phyloP scores from a whole-genome alignment of 1,140 invertebrate species.

The Cydia fagiglandana region DNA sequence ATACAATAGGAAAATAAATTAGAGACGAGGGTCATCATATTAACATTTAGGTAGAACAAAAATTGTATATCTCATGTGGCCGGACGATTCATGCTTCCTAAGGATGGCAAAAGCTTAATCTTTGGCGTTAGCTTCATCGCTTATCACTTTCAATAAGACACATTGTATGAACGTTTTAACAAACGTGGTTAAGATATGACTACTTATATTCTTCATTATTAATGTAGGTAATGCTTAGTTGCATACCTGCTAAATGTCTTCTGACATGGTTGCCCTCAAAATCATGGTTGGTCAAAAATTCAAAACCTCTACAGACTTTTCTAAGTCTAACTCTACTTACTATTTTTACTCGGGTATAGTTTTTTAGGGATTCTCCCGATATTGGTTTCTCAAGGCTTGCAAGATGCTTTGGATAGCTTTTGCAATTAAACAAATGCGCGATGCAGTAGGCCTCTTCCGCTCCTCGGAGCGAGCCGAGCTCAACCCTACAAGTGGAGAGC shows the following conservation, averaged over 20 bases:
- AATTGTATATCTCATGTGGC: slow-evolving; percentile 49
- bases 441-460: neutral
- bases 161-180: slow-evolving; percentile 31
- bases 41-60: slow-evolving; percentile 55
- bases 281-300: no score
- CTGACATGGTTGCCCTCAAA: no score
- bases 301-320: no score
- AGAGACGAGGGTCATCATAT: slow-evolving; percentile 54
- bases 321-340: no score
- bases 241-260: no score
- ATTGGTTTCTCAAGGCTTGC: no score
- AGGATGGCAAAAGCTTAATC: slow-evolving; percentile 60
- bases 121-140: neutral
- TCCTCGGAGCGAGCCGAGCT: slow-evolving; percentile 1
- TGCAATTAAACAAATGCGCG: neutral
- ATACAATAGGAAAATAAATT: slow-evolving; percentile 69
- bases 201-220: neutral
- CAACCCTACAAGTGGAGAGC: slow-evolving; percentile 54
- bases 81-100: slow-evolving; percentile 52
- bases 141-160: slow-evolving; percentile 32
- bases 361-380: no score
- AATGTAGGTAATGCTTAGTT: neutral
- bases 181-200: neutral
- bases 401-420: no score
- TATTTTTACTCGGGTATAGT: no score